Conservation (phyloP, 2,113 vertebrate genomes). For the Eudyptes chrysolophus region DNA sequence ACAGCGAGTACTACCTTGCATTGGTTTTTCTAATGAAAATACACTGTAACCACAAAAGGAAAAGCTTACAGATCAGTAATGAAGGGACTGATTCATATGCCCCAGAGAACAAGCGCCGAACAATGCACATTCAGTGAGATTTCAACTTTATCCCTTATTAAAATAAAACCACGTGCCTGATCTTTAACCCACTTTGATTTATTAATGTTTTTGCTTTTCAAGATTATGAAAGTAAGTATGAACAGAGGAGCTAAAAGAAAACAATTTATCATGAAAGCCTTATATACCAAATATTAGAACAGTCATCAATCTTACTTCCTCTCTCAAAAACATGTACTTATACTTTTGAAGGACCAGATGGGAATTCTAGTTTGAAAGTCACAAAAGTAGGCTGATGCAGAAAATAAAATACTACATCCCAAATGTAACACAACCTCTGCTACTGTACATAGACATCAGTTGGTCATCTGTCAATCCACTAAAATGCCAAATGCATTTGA, state of each 20-base stretch:
- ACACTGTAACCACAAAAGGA: conserved; percentile 14
- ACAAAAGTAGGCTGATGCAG: neutral
- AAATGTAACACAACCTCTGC: neutral
- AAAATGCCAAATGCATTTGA: neutral
- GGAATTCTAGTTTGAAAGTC: neutral
- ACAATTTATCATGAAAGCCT: neutral
- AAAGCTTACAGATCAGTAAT: conserved; percentile 1
- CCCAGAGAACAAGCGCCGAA: conserved; percentile 46
- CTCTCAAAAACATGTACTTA: neutral
- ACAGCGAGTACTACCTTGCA: neutral
- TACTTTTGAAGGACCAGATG: neutral
- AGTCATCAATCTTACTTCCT: neutral
- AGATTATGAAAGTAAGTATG: neutral
- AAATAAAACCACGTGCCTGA: conserved; percentile 41
- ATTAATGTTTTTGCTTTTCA: conserved; percentile 12
- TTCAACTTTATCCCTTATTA: conserved; percentile 50
- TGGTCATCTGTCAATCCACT: neutral
- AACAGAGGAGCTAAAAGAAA: conserved; percentile 5
- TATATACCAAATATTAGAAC: neutral
- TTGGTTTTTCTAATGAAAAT: conserved; percentile 1
- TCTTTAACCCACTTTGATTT: conserved; percentile 51
- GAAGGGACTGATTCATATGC: conserved; percentile 41
- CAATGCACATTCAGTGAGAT: conserved; percentile 17
- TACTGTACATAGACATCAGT: neutral
- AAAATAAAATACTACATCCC: neutral